These are phyloP conservation scores for Neoascia interrupta DNA, from an alignment of 2,888 invertebrate genomes.

Conservation along the genomic window DNA sequence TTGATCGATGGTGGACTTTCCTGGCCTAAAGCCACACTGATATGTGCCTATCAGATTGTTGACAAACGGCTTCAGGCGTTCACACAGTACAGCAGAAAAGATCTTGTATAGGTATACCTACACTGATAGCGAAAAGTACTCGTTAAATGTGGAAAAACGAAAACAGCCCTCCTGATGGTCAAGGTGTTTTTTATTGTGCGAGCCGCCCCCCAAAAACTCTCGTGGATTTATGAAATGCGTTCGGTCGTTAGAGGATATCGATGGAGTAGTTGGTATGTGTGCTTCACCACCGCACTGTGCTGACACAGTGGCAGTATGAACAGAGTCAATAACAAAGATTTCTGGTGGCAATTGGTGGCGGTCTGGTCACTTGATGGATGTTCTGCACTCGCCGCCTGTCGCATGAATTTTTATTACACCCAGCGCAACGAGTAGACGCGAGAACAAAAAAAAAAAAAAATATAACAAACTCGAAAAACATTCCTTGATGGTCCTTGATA, in stretches of 20 bases:
- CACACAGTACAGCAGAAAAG: too few species aligned
- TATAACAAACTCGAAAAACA: background rate
- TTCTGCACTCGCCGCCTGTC: slow-evolving; percentile 50
- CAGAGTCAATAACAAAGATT: slow-evolving; percentile 67
- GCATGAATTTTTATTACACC: slow-evolving; percentile 60
- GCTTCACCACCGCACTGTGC: too few species aligned
- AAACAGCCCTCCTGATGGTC: slow-evolving; percentile 44
- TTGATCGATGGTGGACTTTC: too few species aligned
- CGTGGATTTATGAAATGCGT: slow-evolving; percentile 59
- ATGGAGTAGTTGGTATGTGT: background rate
- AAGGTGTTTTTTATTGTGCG: slow-evolving; percentile 68
- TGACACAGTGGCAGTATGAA: slow-evolving; percentile 38
- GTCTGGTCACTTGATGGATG: slow-evolving; percentile 67
- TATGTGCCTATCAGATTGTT: too few species aligned
- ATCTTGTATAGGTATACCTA: too few species aligned
- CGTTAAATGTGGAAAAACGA: slow-evolving; percentile 51
- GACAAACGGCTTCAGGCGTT: too few species aligned
- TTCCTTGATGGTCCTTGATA: background rate
- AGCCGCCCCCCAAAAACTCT: slow-evolving; percentile 49
- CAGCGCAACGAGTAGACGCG: slow-evolving; percentile 18
- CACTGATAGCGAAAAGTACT: slow-evolving; percentile 8
- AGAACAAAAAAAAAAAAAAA: slow-evolving; percentile 1
- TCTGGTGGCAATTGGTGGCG: slow-evolving; percentile 68
- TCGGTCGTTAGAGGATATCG: background rate
- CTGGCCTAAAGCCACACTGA: too few species aligned